Evolutionary conservation across 2,113 vertebrate genomes (phyloP).

Genomic region (Anhinga anhinga): DNA sequence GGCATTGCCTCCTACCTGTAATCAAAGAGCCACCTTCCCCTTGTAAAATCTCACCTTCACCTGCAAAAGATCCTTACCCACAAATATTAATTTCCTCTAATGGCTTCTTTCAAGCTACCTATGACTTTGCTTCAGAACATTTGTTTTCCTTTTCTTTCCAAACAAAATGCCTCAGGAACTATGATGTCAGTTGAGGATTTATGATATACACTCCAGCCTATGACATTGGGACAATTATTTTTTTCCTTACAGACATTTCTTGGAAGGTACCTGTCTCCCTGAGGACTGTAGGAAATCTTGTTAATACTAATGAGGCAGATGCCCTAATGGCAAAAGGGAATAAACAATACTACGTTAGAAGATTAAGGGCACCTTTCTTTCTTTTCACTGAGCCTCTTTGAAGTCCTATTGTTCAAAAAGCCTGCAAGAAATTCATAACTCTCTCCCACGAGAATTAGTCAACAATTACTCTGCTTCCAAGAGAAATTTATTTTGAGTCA

Average conservation of each 20-base stretch:
- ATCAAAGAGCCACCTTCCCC: neutral
- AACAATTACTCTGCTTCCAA: conserved; percentile 48
- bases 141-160: neutral
- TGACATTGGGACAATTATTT: neutral
- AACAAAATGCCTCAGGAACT: neutral
- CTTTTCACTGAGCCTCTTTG: neutral
- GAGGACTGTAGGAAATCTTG: neutral
- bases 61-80: neutral
- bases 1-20: neutral
- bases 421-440: neutral
- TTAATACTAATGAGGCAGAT: conserved; percentile 10
- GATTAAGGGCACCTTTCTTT: neutral
- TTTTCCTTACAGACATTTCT: neutral
- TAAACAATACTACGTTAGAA: neutral
- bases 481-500: conserved; percentile 62
- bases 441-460: conserved; percentile 55
- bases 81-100: neutral
- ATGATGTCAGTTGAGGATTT: neutral
- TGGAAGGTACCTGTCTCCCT: neutral
- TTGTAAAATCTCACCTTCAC: neutral
- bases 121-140: neutral
- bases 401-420: conserved; percentile 22
- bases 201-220: neutral
- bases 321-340: neutral
- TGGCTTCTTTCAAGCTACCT: neutral